Evolutionary conservation across 2,888 invertebrate species (phyloP), one percentile per base, ranked within the genome.

Genomic region (Liodrosophila aerea): DNA sequence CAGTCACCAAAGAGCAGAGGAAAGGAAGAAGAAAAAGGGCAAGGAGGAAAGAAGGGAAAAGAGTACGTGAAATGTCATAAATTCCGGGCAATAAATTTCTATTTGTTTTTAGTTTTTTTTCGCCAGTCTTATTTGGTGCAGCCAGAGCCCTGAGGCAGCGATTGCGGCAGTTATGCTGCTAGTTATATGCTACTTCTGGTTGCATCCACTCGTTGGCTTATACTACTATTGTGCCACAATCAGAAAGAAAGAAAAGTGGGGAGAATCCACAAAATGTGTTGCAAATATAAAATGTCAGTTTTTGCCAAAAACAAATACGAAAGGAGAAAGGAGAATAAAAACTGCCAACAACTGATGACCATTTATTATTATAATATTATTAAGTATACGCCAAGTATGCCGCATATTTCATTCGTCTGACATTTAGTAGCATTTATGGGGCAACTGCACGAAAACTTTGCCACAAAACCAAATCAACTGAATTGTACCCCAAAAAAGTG

Each of bases 11-110:
- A 5, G 7, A 34, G 31, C 40, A 29, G 33, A 13, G 46, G 50
- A 47, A 29, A 34, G 29, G 16, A 46, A 62, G 34, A 49, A 62
- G 53, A 66, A 43, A 63, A 46, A 64, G 69, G 11, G 11, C 33
- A 22, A 22, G 22, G 4, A 22, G 3, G 22, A 22, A 22, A 22
- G 7, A 7, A 22, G 22, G 7, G 22, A 22, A 22, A 22, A 12
- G 40, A 56, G 34, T 22, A 40, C 47, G 60, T 65, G 64, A 73
- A 77, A 73, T 78, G 86, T 87, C 87, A 87, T 88, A 88, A 87
- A 87, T 85, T 87, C 87, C 84, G 63, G 72, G 80, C 80, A 86
- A 87, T 88, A 88, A 87, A 88, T 88, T 88, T 86, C 63, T 82
- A 87, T 87, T 87, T 87, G 81, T 86, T 87, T 78, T 65, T 50